Base-by-base conservation (phyloP, 1,140 invertebrate species). In the Neocloeon triangulifer region DNA sequence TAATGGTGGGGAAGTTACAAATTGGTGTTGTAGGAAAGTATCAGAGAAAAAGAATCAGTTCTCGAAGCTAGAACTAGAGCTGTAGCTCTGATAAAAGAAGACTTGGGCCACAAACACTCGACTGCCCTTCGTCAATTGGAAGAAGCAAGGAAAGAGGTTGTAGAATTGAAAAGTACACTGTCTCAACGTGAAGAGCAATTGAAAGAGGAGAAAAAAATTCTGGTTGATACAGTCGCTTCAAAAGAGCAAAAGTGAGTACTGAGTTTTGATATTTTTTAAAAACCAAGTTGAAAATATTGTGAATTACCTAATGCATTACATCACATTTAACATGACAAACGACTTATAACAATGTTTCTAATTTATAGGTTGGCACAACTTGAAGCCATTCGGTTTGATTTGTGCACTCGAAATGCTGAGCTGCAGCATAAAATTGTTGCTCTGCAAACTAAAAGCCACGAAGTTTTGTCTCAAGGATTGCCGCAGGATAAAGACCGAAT, bases 401-500 rank as follows among this genome's bases (percentile, higher is more conserved):
- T 69, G 10, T 59, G 56, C 39, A 37, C 60, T 19, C 53, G 52
- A 31, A 56, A 64, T 52, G 58, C 60, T 15, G 57, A 59, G 39
- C 42, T 66, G 30, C 47, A 57, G 46, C 58, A 64, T 44, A 59
- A 65, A 43, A 38, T 66, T 28, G 55, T 59, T n/a, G 32, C 34
- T 10, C 28, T 45, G 3, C 43, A 53, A 55, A 46, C 49, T 53
- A 33, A 37, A 41, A 39, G 37, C 48, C 38, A 42, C 58, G 19
- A 40, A 45, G 36, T 29, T 38, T 16, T 29, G 26, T 6, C 4
- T 30, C 13, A 15, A 29, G 20, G 35, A 34, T 26, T 25, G n/a
- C n/a, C n/a, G n/a, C 23, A 34, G 20, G 32, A 39, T 30, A 15
- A 40, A 25, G 26, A 25, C 21, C 27, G 31, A 9, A 38, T 39